Evolutionary conservation across 2,888 invertebrate species (phyloP), one percentile per base, ranked within the genome.

Genomic region (Cheilosia scutellata): DNA sequence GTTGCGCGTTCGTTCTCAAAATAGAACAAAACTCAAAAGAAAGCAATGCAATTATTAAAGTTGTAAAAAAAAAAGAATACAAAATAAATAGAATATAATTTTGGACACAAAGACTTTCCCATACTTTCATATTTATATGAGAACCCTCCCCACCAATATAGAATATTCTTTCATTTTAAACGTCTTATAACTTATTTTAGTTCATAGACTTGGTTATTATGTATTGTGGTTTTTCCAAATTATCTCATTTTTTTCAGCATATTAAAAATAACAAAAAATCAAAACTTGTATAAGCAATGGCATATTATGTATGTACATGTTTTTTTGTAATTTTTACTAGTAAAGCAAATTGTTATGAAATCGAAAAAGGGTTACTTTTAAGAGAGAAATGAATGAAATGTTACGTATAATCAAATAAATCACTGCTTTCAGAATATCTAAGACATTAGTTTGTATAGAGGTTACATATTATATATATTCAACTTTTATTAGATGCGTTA

Each of bases 71-170:
- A 9, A 40, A 29, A 66, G 11, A 29, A 25, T 37, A 65, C 11
- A 49, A 20, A 25, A 49, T 20, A 65, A 20, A 9, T 16, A n/a
- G 6, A 33, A 33, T 20, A 31, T 6, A 57, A 29, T 31, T 62
- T 42, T 62, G 27, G 33, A 40, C 49, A 55, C 5, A 51, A 37
- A 40, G 44, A 57, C 44, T 68, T 20, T 55, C 31, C 53, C 25
- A 20, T 42, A 2, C 27, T 11, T 16, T 4, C 40, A 40, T 62
- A 40, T 63, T n/a, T 27, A 47, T 66, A 47, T 68, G 62, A 68
- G 78, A 74, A 55, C 72, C 83, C 20, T n/a, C 20, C 20, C 83
- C 83, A 83, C 83, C 83, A 83, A 83, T 78, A 55, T 51, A 71
- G 7, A 31, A 53, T 66, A 33, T 66, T 74, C 16, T 60, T 53